A percentile compares a stretch with the other conserved stretches of the same genome.
Conservation (phyloP, 2,888 invertebrate genomes). For the Coelogynopora nodosa region DNA sequence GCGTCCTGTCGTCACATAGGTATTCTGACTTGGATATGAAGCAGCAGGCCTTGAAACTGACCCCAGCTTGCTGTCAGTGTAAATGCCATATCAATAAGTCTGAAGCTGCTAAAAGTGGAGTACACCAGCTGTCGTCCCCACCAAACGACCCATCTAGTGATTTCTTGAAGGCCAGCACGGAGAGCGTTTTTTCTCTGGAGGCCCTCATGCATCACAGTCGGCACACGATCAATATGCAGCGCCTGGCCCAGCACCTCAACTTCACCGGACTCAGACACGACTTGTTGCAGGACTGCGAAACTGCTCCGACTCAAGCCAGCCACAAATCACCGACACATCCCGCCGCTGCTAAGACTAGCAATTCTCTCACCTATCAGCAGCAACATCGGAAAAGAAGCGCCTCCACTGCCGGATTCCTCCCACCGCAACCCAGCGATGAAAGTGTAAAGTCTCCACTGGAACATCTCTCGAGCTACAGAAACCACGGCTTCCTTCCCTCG, state of each 20-base stretch:
- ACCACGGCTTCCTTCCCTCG: neutral
- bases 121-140: neutral
- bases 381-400: neutral
- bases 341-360: neutral
- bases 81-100: neutral
- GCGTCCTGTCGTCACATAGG: too few species aligned
- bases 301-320: neutral
- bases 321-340: neutral
- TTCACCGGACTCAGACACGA: neutral
- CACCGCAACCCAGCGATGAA: neutral
- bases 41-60: too few species aligned
- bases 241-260: slow-evolving; percentile 37
- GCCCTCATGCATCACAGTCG: slow-evolving; percentile 37
- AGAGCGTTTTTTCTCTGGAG: neutral
- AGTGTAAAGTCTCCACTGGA: neutral
- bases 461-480: neutral
- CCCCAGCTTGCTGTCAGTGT: neutral
- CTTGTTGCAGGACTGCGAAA: neutral
- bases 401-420: neutral
- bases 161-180: neutral
- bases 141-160: neutral
- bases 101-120: neutral
- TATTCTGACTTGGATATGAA: too few species aligned
- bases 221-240: slow-evolving; percentile 44
- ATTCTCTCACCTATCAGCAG: neutral